Conservation (phyloP, 92 coral and sea anemone species). For the Actinostola sp. region DNA sequence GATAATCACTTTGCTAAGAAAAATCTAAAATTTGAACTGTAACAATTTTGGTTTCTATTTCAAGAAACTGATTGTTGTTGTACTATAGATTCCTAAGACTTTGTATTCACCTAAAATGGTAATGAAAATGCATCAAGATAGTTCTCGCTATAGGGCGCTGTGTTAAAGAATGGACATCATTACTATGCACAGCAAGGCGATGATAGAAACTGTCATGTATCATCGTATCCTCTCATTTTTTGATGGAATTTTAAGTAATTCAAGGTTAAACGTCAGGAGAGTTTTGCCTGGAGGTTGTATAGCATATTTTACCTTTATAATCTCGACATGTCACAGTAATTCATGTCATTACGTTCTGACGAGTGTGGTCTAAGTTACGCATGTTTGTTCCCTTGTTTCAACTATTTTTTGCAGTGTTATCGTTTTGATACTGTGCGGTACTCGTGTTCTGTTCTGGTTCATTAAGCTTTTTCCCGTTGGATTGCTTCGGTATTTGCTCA, state of each 20-base stretch:
- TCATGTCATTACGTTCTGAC: too few relatives aligned
- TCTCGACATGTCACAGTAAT: too few relatives aligned
- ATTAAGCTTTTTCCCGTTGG: neutral
- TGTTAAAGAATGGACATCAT: too few relatives aligned
- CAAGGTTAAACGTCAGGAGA: constrained; percentile 40
- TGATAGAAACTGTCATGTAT: constrained; percentile 33
- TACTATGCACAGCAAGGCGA: constrained; percentile 14
- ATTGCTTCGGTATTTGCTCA: too few relatives aligned
- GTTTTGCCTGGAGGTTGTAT: constrained; percentile 15
- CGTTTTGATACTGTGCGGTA: too few relatives aligned
- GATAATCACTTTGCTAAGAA: too few relatives aligned
- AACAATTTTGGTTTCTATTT: too few relatives aligned
- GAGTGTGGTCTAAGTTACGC: too few relatives aligned
- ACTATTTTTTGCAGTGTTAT: too few relatives aligned
- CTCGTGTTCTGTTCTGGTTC: neutral
- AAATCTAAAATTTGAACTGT: too few relatives aligned
- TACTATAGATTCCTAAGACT: neutral
- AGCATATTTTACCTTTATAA: neutral
- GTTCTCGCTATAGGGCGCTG: constrained; percentile 6
- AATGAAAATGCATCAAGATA: neutral
- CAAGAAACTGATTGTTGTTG: neutral
- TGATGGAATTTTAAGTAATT: constrained; percentile 66
- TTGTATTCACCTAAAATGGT: neutral
- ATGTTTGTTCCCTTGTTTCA: too few relatives aligned
- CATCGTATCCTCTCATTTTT: constrained; percentile 25